These are phyloP conservation scores for Podarcis lilfordi DNA, from an alignment of 2,797 vertebrate genomes.

Conservation along the genomic window DNA sequence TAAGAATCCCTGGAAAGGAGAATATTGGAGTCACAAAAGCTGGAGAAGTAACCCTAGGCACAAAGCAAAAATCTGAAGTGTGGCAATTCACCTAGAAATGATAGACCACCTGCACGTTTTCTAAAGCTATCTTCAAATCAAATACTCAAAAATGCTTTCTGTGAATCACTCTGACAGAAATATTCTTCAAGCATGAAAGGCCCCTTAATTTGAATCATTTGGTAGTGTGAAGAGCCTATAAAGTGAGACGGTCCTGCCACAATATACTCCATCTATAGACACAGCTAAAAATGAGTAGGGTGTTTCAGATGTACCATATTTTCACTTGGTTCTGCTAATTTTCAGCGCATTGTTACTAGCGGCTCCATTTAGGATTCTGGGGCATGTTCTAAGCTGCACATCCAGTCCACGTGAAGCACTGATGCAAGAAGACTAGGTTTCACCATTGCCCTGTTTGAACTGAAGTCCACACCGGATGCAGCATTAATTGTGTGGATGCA, in stretches of 20 bases:
- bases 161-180: constrained; percentile 1
- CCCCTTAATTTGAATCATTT: constrained; percentile 18
- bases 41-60: constrained; percentile 11
- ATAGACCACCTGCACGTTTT: neutral
- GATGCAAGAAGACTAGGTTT: neutral
- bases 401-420: neutral
- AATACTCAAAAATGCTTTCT: constrained; percentile 3
- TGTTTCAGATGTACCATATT: neutral
- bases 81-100: constrained; percentile 28
- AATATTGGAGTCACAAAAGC: neutral
- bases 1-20: neutral
- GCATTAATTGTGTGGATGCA: neutral
- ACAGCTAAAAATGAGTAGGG: neutral
- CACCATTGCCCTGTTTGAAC: neutral
- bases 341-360: neutral
- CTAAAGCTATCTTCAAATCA: constrained; percentile 30
- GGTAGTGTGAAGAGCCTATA: neutral
- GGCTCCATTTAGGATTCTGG: neutral
- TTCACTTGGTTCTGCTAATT: neutral
- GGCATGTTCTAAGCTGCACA: neutral
- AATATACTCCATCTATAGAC: neutral
- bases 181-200: constrained; percentile 32
- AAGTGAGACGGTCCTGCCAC: neutral
- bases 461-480: neutral
- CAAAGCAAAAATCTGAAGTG: neutral